Evolutionary conservation across 2,888 invertebrate species (phyloP).

Genomic region (Bibio marci): DNA sequence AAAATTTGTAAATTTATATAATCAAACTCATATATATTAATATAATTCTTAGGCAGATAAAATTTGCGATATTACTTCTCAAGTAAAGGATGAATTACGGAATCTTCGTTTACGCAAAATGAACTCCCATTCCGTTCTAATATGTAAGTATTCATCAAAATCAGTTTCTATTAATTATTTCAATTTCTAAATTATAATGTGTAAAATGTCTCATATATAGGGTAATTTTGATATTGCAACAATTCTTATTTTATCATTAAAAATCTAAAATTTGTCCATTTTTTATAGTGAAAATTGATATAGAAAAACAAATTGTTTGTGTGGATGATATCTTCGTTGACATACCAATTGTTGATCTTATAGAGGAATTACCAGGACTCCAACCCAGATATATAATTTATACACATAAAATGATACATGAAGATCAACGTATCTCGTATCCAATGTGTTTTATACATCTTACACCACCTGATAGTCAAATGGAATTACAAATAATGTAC

Average conservation of each 20-base stretch:
- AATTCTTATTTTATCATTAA: no score
- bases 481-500: slow-evolving; percentile 78
- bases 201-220: no score
- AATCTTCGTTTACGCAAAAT: slow-evolving; percentile 77
- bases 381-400: slow-evolving; percentile 81
- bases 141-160: slow-evolving; percentile 42
- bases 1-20: no score
- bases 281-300: slow-evolving; percentile 63
- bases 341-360: slow-evolving; percentile 63
- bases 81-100: slow-evolving; percentile 59
- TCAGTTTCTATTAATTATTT: no score
- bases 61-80: slow-evolving; percentile 70
- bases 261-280: no score
- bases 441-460: slow-evolving; percentile 89
- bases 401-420: slow-evolving; percentile 71
- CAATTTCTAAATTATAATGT: no score
- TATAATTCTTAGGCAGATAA: slow-evolving; percentile 28
- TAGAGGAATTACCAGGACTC: slow-evolving; percentile 69
- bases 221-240: no score
- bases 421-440: slow-evolving; percentile 73
- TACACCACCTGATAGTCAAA: slow-evolving; percentile 71
- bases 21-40: no score
- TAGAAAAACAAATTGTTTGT: slow-evolving; percentile 60
- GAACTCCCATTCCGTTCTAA: slow-evolving; percentile 61
- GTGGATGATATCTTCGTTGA: slow-evolving; percentile 68